A percentile compares a stretch with the other conserved stretches of the same genome.
phyloP scores from a whole-genome alignment of 2,888 invertebrate genomes.

The Arrhopalites spinosus region DNA sequence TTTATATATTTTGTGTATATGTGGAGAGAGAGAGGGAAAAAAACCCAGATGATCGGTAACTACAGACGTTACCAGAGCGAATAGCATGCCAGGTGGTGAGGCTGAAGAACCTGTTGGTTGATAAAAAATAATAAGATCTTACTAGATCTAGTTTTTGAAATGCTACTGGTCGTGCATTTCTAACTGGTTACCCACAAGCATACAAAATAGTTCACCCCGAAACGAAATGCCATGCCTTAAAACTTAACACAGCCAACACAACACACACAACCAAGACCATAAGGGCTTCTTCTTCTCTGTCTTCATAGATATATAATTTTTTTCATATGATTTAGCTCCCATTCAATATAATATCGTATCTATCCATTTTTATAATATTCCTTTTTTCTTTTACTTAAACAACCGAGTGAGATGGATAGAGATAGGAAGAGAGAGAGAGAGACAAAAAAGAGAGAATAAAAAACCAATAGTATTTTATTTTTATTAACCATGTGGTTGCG shows the following conservation, averaged over 20 bases:
- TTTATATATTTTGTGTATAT: too few species aligned
- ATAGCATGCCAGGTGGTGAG: too few species aligned
- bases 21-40: too few species aligned
- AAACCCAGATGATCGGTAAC: too few species aligned
- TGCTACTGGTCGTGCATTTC: constrained; percentile 54
- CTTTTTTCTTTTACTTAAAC: too few species aligned
- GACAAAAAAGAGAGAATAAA: too few species aligned
- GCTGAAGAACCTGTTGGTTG: constrained; percentile 14
- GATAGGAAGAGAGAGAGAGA: too few species aligned
- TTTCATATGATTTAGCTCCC: too few species aligned
- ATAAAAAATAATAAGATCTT: constrained; percentile 35
- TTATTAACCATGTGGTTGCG: constrained; percentile 36
- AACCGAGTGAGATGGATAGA: too few species aligned
- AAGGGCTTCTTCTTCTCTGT: constrained; percentile 25
- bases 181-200: constrained; percentile 56
- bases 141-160: constrained; percentile 53
- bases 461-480: constrained; percentile 27
- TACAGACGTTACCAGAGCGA: too few species aligned
- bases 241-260: constrained; percentile 7
- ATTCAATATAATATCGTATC: too few species aligned
- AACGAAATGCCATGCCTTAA: constrained; percentile 39
- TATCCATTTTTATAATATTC: too few species aligned
- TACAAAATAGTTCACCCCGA: constrained; percentile 56
- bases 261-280: constrained; percentile 25
- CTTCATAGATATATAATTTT: neutral